Percentiles rank a stretch among this genome's conserved stretches.
phyloP scores from a whole-genome alignment of 2,113 vertebrate genomes.

The Hippocampus barbouri region DNA sequence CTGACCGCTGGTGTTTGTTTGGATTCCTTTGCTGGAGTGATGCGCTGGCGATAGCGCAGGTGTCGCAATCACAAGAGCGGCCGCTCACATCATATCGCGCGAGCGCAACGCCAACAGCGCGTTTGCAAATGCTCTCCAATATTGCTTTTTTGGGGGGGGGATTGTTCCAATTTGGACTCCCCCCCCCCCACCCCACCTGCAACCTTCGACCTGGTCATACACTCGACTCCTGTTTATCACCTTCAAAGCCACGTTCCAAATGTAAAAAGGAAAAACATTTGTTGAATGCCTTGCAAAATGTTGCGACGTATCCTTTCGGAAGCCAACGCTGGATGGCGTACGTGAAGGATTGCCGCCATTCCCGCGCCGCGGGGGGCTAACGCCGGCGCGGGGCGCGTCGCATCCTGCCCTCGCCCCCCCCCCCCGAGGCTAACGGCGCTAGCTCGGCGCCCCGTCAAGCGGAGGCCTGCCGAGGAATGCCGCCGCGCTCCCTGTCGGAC shows the following conservation, averaged over 20 bases:
- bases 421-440: background rate
- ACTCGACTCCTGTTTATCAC: too few species aligned
- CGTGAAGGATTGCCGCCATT: background rate
- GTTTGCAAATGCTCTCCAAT: too few species aligned
- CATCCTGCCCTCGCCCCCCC: background rate
- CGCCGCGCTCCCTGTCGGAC: background rate
- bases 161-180: background rate
- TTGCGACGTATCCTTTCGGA: background rate
- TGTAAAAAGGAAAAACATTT: too few species aligned
- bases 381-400: background rate
- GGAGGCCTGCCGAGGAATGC: constrained; percentile 1
- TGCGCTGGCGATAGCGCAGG: background rate
- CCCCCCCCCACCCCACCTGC: too few species aligned
- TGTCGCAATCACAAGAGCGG: background rate
- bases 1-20: background rate
- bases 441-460: background rate
- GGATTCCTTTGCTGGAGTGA: background rate
- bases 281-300: too few species aligned
- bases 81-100: too few species aligned
- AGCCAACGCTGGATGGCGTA: background rate
- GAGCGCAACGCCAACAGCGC: too few species aligned
- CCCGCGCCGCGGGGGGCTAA: background rate
- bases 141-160: background rate
- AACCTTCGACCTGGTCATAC: too few species aligned
- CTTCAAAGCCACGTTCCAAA: too few species aligned